Evolutionary conservation across 2,797 vertebrate genomes (phyloP), one percentile per base, ranked within the genome.

Genomic region (Hippopotamyrus pictus): DNA sequence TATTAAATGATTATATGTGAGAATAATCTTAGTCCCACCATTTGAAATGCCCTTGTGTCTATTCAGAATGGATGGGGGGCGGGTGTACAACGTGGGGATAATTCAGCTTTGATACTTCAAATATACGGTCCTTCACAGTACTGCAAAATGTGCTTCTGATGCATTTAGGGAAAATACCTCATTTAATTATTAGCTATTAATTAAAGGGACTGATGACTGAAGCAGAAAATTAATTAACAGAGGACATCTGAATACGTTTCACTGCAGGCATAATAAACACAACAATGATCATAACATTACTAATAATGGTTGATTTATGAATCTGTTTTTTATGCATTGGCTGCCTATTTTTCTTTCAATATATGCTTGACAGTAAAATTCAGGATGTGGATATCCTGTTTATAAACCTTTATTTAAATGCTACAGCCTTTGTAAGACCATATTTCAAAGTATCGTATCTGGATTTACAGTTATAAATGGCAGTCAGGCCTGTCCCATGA

Each of bases 181-280:
- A 33, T 37, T 87, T 8, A 86, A 86, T 51, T 29, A 50, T 37
- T 87, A 57, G 53, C 53, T 87, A 57, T 87, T 87, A 87, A 22
- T 57, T 51, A 57, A 41, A 19, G 8, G 85, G 85, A 41, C 51
- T 57, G 29, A 33, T 59, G 85, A 59, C 85, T 87, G 22, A 37
- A 29, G 51, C 48, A 51, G 85, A 87, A 57, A 57, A 59, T 57
- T 79, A 57, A 33, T 37, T 53, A 87, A 57, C 51, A 5, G 57
- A 87, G 53, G 85, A 87, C 33, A 51, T 87, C 33, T 37, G 53
- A 51, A 87, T 17, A 51, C 0, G 22, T 50, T 84, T 37, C 85
- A 59, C 85, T 33, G 51, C 53, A 87, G 85, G 17, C 51, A 54
- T 57, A 53, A 53, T 37, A 87, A 54, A 87, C 57, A 87, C 33